Base-by-base conservation (phyloP, 1,140 invertebrate species). In the Rhynchophorus ferrugineus region DNA sequence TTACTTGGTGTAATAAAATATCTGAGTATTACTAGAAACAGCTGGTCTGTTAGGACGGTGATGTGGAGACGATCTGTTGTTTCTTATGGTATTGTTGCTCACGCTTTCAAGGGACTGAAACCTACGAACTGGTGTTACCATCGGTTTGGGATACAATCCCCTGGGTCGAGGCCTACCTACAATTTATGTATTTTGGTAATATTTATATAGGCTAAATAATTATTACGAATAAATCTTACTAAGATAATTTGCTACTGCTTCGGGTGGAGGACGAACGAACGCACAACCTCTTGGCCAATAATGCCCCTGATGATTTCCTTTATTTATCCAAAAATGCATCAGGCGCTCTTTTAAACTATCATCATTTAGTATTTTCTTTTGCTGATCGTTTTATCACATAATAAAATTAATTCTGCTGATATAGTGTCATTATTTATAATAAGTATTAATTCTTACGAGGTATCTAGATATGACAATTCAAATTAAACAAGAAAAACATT, bases 91-190 rank as follows among this genome's bases (percentile, higher is more conserved):
- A 58, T 62, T 74, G 63, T 69, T 74, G 66, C 65, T 72, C 46
- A 72, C 72, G 59, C 74, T 74, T 64, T 79, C 78, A 33, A 80
- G 71, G 56, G 74, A 75, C 61, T 80, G 78, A 63, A 82, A 82
- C 45, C 80, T 73, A 66, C 82, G 81, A 57, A 83, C 78, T 39
- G 81, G 78, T 59, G 80, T 81, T 61, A 82, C 75, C 78, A 81
- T 82, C 61, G 78, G 78, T 70, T 80, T 61, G 20, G 58, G 57
- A 55, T 64, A 58, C 33, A 44, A 52, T 38, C 49, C 49, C 49
- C 49, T 52, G 8, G 42, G 49, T 38, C 36, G 49, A 44, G 18
- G 43, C 3, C n/a, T n/a, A n/a, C n/a, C n/a, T n/a, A n/a, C n/a
- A n/a, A n/a, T n/a, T n/a, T n/a, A n/a, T n/a, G n/a, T n/a, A n/a